Conservation (phyloP, 2,888 invertebrate species). For the Autographa pulchrina region DNA sequence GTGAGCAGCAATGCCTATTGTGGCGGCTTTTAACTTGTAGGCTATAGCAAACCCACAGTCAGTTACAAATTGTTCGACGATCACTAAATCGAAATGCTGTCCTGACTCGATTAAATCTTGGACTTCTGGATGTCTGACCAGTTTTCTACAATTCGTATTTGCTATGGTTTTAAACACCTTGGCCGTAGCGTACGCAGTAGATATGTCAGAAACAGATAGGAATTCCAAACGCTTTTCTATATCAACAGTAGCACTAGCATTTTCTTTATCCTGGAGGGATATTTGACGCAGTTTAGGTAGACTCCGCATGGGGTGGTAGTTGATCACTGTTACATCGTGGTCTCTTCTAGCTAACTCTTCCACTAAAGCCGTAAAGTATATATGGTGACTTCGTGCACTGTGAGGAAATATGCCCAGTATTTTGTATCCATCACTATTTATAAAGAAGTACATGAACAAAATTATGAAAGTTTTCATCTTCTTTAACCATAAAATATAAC, state of each 20-base stretch:
- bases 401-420: conserved; percentile 66
- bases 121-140: conserved; percentile 55
- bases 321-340: conserved; percentile 71
- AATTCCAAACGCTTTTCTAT: conserved; percentile 2
- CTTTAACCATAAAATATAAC: background rate
- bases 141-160: conserved; percentile 57
- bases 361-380: conserved; percentile 38
- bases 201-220: conserved; percentile 30
- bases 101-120: conserved; percentile 58
- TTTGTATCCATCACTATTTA: conserved; percentile 42
- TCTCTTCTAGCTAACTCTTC: conserved; percentile 67
- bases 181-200: conserved; percentile 14
- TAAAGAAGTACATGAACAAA: conserved; percentile 11
- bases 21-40: conserved; percentile 83
- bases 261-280: conserved; percentile 50
- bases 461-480: background rate
- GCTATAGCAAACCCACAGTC: conserved; percentile 89
- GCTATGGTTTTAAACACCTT: conserved; percentile 23
- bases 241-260: conserved; percentile 13
- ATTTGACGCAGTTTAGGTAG: conserved; percentile 75
- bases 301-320: conserved; percentile 70
- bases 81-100: conserved; percentile 86
- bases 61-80: conserved; percentile 87
- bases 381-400: conserved; percentile 67
- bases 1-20: conserved; percentile 86